Conservation (phyloP, 1,140 invertebrate genomes). For the Platorchestia sp. region DNA sequence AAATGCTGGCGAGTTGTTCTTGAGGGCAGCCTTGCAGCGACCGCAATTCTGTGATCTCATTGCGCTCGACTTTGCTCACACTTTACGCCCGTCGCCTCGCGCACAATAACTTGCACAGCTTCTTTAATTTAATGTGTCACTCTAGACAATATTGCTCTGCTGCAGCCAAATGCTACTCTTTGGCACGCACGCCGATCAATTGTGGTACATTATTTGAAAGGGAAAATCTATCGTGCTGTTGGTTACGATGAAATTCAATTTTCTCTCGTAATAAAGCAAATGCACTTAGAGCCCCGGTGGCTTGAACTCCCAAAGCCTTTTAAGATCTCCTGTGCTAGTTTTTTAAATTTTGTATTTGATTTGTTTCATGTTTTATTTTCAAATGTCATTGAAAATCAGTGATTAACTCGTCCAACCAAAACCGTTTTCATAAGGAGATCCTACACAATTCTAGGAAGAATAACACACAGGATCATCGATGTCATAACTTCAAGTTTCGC, state of each 20-base stretch:
- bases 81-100: slow-evolving; percentile 23
- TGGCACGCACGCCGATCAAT: neutral
- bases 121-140: slow-evolving; percentile 36
- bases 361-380: neutral
- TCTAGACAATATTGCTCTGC: slow-evolving; percentile 17
- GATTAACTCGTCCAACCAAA: too few species aligned
- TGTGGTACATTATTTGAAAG: slow-evolving; percentile 2
- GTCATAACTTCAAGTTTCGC: too few species aligned
- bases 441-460: too few species aligned
- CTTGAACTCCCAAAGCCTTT: neutral
- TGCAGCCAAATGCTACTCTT: neutral
- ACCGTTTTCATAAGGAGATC: too few species aligned
- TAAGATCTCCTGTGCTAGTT: neutral
- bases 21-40: neutral
- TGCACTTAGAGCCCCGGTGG: neutral
- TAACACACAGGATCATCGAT: too few species aligned
- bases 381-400: neutral
- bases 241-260: neutral
- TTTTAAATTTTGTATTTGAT: neutral
- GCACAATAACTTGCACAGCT: slow-evolving; percentile 17
- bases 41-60: neutral
- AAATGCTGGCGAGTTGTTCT: neutral
- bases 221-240: neutral
- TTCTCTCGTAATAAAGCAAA: neutral
- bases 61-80: neutral